Conservation (phyloP, 2,888 invertebrate species). For the Campoletis raptor region DNA sequence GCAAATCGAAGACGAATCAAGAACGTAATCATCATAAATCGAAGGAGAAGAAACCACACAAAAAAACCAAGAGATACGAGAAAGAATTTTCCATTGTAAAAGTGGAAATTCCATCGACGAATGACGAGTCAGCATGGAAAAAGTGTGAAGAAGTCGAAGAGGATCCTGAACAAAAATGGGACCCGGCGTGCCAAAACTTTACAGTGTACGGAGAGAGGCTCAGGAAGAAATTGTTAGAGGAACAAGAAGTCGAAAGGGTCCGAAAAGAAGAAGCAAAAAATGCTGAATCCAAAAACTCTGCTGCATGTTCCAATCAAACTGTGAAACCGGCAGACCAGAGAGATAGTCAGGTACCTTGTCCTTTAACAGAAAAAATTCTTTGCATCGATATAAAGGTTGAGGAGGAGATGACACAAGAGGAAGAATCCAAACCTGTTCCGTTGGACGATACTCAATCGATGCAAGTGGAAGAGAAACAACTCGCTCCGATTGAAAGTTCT, state of each 20-base stretch:
- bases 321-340: not conserved
- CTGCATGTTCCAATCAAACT: not conserved
- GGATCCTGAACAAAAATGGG: conserved; percentile 69
- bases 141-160: conserved; percentile 57
- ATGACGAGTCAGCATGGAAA: not conserved
- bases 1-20: not conserved
- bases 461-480: conserved; percentile 24
- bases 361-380: not conserved
- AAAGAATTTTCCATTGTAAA: not conserved
- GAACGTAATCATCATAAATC: not conserved
- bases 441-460: not conserved
- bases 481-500: not conserved
- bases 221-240: conserved; percentile 71
- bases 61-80: conserved; percentile 7
- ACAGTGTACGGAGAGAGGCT: conserved; percentile 80
- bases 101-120: not conserved
- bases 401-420: not conserved
- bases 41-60: not conserved
- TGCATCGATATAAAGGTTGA: not conserved
- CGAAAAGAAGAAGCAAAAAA: conserved; percentile 50
- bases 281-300: not conserved
- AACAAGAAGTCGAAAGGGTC: conserved; percentile 65
- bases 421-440: not conserved
- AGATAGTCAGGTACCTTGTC: not conserved
- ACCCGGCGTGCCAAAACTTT: conserved; percentile 51